Conservation (phyloP, 2,113 vertebrate species). For the Gorsachius goisagi region DNA sequence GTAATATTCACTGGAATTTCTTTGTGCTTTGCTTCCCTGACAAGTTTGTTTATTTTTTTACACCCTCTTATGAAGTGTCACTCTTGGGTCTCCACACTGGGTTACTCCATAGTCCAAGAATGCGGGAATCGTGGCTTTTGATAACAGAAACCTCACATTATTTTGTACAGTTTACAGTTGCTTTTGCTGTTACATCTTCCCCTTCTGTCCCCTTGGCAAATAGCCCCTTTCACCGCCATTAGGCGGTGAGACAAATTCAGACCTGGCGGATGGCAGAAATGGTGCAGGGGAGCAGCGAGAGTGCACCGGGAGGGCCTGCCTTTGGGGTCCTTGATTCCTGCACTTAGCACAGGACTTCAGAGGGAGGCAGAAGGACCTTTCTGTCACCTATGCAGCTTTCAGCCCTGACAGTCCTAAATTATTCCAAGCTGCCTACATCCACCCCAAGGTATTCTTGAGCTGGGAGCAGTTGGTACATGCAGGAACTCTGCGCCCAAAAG, state of each 20-base stretch:
- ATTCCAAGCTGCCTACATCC: not conserved
- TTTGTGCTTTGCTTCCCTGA: not conserved
- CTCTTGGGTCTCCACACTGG: not conserved
- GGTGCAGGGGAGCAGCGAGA: not conserved
- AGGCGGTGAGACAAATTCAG: not conserved
- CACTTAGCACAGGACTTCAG: not conserved
- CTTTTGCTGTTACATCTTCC: not conserved
- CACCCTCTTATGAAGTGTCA: not conserved
- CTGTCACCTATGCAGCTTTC: not conserved
- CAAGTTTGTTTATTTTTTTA: not conserved
- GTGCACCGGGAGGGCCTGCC: not conserved
- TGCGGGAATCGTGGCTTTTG: not conserved
- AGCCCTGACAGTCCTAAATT: not conserved
- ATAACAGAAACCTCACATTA: not conserved
- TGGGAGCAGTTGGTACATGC: not conserved
- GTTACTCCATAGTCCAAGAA: not conserved
- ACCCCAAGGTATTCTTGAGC: not conserved
- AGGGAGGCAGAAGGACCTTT: not conserved
- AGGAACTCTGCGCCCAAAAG: not conserved
- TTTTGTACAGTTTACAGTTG: not conserved
- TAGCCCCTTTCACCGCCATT: accelerated
- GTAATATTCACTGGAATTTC: not conserved
- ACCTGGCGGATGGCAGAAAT: not conserved
- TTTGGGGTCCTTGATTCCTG: not conserved
- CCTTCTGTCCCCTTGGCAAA: not conserved